Base-by-base conservation (phyloP, 1,140 invertebrate genomes). In the Zaprionus africanus region DNA sequence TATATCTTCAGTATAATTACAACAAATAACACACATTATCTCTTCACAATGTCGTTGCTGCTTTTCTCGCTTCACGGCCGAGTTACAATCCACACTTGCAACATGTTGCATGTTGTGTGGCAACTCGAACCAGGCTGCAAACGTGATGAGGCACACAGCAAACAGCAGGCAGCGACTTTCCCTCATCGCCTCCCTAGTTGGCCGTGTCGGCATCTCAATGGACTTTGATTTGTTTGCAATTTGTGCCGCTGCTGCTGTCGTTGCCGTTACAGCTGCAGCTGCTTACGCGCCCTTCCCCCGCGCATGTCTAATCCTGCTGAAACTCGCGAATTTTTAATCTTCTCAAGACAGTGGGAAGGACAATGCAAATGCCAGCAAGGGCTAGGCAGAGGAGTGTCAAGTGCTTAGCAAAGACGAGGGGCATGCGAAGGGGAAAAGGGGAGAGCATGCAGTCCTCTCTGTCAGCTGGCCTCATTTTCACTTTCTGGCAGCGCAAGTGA, bases 391-490 rank as follows among this genome's bases (percentile, higher is more conserved):
- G 17, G 26, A 61, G 26, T 59, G 38, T 17, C 4, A 19, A 9
- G 41, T 7, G 41, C 5, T 6, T n/a, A 31, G 31, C 0, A 9
- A 9, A 31, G 31, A 31, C n/a, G 28, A 5, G 41, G 5, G 11
- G 54, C 1, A 2, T 2, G 31, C 5, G 41, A 7, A 6, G 5
- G 41, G n/a, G 6, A 4, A 34, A 41, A 59, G 28, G 13, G 9
- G 54, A 34, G 31, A 43, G 34, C 19, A 17, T 13, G 26, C 63
- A 19, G 9, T 31, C 12, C 36, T n/a, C 69, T 51, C 6, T 51
- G 64, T 36, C 51, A 28, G 54, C 31, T 22, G 46, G 76, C n/a
- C 68, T 71, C 69, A 78, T 78, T 84, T 84, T 81, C 75, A 78
- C 78, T 78, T 80, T 83, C 62, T 58, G 51, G 12, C 28, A 17